These are phyloP conservation scores for Eupithecia abbreviata DNA, from an alignment of 2,888 invertebrate genomes.

Conservation along the genomic window DNA sequence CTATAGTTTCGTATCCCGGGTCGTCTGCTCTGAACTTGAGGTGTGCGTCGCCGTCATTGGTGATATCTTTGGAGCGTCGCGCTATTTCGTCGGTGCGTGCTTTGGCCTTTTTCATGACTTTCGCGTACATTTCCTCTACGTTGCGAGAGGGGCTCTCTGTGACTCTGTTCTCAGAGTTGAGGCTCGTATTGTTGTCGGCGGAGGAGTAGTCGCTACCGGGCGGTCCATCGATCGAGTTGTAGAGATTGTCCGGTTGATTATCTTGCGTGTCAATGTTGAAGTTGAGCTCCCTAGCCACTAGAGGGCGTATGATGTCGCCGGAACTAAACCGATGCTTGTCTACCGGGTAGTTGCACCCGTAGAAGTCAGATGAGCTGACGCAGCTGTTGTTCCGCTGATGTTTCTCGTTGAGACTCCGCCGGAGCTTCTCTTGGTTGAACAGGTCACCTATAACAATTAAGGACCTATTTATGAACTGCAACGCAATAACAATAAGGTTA, in stretches of 20 bases:
- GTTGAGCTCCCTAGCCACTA: slow-evolving; percentile 75
- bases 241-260: slow-evolving; percentile 64
- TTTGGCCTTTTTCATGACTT: slow-evolving; percentile 90
- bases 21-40: slow-evolving; percentile 75
- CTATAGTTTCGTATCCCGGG: slow-evolving; percentile 81
- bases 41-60: slow-evolving; percentile 52
- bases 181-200: slow-evolving; percentile 64
- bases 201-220: slow-evolving; percentile 67
- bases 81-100: slow-evolving; percentile 65
- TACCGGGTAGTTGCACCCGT: slow-evolving; percentile 82
- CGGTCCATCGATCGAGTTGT: slow-evolving; percentile 74
- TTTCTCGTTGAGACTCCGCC: slow-evolving; percentile 80
- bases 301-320: slow-evolving; percentile 76
- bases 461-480: background rate
- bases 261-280: slow-evolving; percentile 73
- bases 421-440: slow-evolving; percentile 76
- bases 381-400: slow-evolving; percentile 82
- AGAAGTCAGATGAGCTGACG: slow-evolving; percentile 81
- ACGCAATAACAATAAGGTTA: background rate
- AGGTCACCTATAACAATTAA: slow-evolving; percentile 70
- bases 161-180: slow-evolving; percentile 68
- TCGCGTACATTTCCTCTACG: slow-evolving; percentile 95
- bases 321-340: slow-evolving; percentile 81
- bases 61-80: slow-evolving; percentile 64
- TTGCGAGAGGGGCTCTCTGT: slow-evolving; percentile 86